Base-by-base conservation (phyloP, 2,113 vertebrate genomes). In the Boulengeromyrus knoepffleri region DNA sequence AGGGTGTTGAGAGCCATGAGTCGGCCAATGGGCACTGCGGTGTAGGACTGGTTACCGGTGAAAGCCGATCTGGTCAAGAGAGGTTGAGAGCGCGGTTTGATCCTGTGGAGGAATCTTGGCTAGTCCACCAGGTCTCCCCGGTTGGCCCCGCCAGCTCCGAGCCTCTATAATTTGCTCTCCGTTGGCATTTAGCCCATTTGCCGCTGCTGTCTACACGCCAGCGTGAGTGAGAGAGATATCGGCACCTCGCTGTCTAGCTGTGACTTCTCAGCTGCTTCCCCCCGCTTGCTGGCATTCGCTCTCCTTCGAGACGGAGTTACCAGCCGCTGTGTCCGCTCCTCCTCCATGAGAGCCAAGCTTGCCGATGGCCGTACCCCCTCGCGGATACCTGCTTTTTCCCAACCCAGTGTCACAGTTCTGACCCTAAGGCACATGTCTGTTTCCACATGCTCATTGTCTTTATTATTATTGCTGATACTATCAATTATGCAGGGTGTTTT, bases 141-240 rank as follows among this genome's bases (percentile, higher is more conserved):
- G 36, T 46, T 36, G 42, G 12, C 21, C 36, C 31, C 27, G 8
- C 46, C n/a, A 10, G 17, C 89, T 88, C 17, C 3, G 83, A 86
- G 56, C 53, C 4, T 42, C 7, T 90, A 74, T 58, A 85, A 90
- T 86, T 90, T 86, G 53, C 66, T 87, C 89, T 90, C 85, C 46
- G 46, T 66, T 45, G 42, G 19, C 53, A 12, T 52, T 87, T 49
- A 70, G 84, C 47, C 89, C 50, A 85, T 56, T 45, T 77, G 36
- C 58, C 17, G 74, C 36, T 10, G 24, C 66, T 58, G 85, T 62
- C 49, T 49, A 42, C 66, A 83, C 12, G 46, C 85, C 27, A 49
- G 74, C 19, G 21, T 77, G 49, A 53, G 77, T 56, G 49, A 88
- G 27, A 52, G 45, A 36, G 74, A 80, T 80, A 80, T 80, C 36